Evolutionary conservation across 2,113 vertebrate species (phyloP).

Genomic region (Sinocyclocheilus anshuiensis): DNA sequence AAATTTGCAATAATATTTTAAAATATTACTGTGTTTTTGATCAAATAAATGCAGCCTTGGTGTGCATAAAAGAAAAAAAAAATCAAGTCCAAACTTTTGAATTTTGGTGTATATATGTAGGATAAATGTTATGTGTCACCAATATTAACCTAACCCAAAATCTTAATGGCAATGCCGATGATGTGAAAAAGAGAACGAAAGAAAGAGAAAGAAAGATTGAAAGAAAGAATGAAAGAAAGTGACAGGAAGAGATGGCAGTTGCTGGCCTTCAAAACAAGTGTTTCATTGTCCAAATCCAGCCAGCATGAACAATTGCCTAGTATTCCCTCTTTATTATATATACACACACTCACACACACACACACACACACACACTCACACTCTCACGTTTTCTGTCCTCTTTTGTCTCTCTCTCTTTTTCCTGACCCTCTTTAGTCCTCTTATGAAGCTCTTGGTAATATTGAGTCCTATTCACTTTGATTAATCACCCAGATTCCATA

Average conservation of each 20-base stretch:
- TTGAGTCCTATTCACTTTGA: slow-evolving; percentile 45
- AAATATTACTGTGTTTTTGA: not conserved
- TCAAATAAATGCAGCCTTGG: not conserved
- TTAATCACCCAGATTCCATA: slow-evolving; percentile 47
- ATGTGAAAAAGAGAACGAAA: not conserved
- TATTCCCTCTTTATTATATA: slow-evolving; percentile 45
- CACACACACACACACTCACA: not conserved
- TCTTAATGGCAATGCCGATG: not conserved
- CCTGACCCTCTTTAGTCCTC: slow-evolving; percentile 39
- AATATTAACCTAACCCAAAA: not conserved
- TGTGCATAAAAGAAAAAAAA: not conserved
- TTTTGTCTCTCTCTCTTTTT: slow-evolving; percentile 20
- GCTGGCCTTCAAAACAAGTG: slow-evolving; percentile 68
- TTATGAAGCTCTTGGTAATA: slow-evolving; percentile 14
- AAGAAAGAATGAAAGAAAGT: slow-evolving; percentile 54
- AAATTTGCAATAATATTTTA: not conserved
- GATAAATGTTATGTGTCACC: not conserved
- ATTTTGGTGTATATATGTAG: not conserved
- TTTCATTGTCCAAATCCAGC: slow-evolving; percentile 70
- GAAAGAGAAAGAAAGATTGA: slow-evolving; percentile 46
- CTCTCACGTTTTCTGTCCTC: slow-evolving; percentile 25
- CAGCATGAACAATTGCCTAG: slow-evolving; percentile 69
- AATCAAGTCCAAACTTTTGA: not conserved
- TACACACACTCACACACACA: not conserved
- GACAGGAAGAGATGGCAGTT: slow-evolving; percentile 74